These are phyloP conservation scores for Nephrotoma guestfalica DNA, from an alignment of 2,888 invertebrate species.

Conservation along the genomic window DNA sequence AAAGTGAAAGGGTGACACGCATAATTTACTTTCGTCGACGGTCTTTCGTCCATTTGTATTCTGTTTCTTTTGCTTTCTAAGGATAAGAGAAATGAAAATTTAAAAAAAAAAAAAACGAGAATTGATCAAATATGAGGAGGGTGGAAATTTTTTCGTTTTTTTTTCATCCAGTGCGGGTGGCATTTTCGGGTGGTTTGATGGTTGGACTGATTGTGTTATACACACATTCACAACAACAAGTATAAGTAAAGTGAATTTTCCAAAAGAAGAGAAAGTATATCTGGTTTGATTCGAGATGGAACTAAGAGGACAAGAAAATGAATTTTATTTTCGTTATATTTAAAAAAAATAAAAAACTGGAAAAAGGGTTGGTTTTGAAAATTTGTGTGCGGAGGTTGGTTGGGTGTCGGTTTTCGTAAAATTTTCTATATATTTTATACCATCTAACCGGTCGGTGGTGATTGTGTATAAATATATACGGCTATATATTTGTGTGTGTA, in stretches of 20 bases:
- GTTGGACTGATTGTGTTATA: neutral
- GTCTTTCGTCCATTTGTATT: conserved; percentile 8
- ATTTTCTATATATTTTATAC: neutral
- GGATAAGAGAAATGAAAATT: conserved; percentile 1
- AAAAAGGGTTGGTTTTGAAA: neutral
- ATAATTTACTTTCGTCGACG: conserved; percentile 11
- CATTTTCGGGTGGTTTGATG: neutral
- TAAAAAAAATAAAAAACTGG: neutral
- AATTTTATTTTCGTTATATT: neutral
- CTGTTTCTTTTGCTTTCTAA: neutral
- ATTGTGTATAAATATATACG: neutral
- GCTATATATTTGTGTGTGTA: neutral
- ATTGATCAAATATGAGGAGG: neutral
- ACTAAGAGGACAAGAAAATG: conserved; percentile 3
- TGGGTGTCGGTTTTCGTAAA: neutral
- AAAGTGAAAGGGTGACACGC: conserved; percentile 12
- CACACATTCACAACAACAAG: neutral
- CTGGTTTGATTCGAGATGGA: conserved; percentile 3
- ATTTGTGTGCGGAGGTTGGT: neutral
- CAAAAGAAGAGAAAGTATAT: neutral
- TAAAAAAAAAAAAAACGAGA: neutral
- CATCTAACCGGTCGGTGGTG: neutral
- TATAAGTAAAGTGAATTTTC: neutral
- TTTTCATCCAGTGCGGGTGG: neutral
- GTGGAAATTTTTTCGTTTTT: neutral